These are phyloP conservation scores for Megastigmus dorsalis DNA, from an alignment of 2,888 invertebrate genomes.

Conservation along the genomic window DNA sequence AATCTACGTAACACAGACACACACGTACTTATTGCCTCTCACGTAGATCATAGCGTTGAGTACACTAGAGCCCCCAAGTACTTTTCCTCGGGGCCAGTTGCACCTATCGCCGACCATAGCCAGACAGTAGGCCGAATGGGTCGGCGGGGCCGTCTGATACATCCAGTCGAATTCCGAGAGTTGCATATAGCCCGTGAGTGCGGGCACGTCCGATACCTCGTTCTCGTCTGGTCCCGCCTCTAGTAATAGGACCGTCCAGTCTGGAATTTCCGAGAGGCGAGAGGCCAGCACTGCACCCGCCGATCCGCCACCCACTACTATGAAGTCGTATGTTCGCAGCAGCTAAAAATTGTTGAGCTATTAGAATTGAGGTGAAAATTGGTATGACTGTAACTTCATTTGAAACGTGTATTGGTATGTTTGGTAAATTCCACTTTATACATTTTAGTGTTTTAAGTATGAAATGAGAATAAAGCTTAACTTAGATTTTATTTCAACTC, in stretches of 20 bases:
- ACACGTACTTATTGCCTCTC: slow-evolving; percentile 84
- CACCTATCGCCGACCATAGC: slow-evolving; percentile 92
- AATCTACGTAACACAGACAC: no score
- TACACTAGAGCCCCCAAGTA: slow-evolving; percentile 90
- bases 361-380: no score
- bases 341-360: no score
- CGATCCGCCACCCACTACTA: slow-evolving; percentile 91
- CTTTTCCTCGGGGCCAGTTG: slow-evolving; percentile 95
- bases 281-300: slow-evolving; percentile 93
- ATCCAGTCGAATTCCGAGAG: slow-evolving; percentile 94
- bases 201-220: slow-evolving; percentile 91
- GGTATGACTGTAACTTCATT: no score
- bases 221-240: slow-evolving; percentile 93
- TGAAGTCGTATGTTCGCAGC: slow-evolving; percentile 87
- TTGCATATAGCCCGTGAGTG: slow-evolving; percentile 89
- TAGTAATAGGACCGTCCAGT: slow-evolving; percentile 88
- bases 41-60: slow-evolving; percentile 95
- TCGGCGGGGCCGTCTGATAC: slow-evolving; percentile 88
- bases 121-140: slow-evolving; percentile 87
- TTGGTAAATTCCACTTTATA: no score
- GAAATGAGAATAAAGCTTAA: no score
- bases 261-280: slow-evolving; percentile 85
- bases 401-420: no score
- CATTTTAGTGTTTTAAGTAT: no score
- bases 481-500: no score